Base-by-base conservation (phyloP, 2,888 invertebrate genomes). In the Hypomecis atomaria region DNA sequence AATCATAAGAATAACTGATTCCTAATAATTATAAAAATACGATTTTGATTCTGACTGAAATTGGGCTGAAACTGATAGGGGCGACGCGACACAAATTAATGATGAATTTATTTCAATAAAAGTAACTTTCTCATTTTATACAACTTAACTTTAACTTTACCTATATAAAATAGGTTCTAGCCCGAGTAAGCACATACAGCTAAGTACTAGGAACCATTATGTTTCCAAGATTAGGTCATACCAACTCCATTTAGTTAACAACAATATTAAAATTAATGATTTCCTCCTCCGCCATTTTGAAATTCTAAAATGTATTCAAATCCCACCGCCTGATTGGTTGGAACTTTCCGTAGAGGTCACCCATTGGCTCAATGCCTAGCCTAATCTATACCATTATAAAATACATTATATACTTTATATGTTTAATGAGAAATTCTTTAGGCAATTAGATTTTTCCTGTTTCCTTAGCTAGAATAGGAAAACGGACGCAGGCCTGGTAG, bases 281-380 rank as follows among this genome's bases (percentile, higher is more conserved):
- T 66, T 69, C 69, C 66, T 67, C 33, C 7, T 54, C 7, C 50
- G 67, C 66, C 70, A 70, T 70, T 70, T 70, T 71, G 57, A 63
- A 70, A 52, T 40, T 33, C 37, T 33, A 33, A 33, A 52, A 42
- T 50, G 11, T 59, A 48, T 69, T 61, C 40, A 37, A 58, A 53
- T 5, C 33, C 62, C 33, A 36, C 37, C 13, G 34, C n/a, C 59
- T 66, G 50, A 59, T 71, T 69, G 66, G 67, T 55, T 52, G 37
- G 42, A 47, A 49, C 13, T 62, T 52, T 49, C 62, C 54, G 58
- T 59, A 50, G 38, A 60, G 11, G 3, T 55, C 59, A 61, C 5
- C 53, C 60, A 70, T 70, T 70, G 68, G 68, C 45, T 52, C 6
- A 49, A 8, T 13, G 6, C 37, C 11, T 47, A 13, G 13, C 49